phyloP scores from a whole-genome alignment of 2,888 invertebrate genomes.

The Drosophila histrio region DNA sequence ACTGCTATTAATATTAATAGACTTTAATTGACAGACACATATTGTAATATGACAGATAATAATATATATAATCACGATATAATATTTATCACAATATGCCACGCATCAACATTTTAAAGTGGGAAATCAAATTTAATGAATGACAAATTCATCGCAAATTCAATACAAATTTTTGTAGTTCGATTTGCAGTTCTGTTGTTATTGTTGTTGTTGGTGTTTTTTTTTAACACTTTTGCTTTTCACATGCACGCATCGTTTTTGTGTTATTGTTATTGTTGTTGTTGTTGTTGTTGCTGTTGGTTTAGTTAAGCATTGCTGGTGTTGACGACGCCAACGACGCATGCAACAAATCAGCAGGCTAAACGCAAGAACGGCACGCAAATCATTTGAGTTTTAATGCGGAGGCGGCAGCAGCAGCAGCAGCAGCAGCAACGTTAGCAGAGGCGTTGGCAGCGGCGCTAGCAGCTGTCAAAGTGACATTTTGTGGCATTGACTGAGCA shows the following conservation, averaged over 20 bases:
- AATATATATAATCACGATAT: constrained; percentile 18
- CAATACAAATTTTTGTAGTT: constrained; percentile 28
- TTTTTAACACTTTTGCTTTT: constrained; percentile 69
- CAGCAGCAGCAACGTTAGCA: constrained; percentile 26
- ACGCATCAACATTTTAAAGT: constrained; percentile 13
- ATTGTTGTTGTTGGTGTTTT: constrained; percentile 30
- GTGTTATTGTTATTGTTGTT: constrained; percentile 31
- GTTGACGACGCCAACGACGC: constrained; percentile 68
- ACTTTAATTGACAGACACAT: constrained; percentile 13
- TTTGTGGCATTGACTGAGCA: constrained; percentile 29
- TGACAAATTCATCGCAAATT: constrained; percentile 12
- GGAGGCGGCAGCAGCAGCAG: constrained; percentile 37
- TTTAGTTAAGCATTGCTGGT: constrained; percentile 40
- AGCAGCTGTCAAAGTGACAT: constrained; percentile 70
- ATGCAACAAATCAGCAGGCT: constrained; percentile 77
- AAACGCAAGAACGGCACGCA: constrained; percentile 76
- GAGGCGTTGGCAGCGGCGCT: constrained; percentile 19
- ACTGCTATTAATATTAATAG: not conserved
- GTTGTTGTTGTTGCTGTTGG: constrained; percentile 37
- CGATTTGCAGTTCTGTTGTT: constrained; percentile 31
- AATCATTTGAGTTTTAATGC: constrained; percentile 61
- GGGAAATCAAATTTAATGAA: constrained; percentile 2
- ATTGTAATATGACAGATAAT: constrained; percentile 4
- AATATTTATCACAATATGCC: constrained; percentile 17
- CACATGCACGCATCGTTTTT: constrained; percentile 57